Percentiles rank a stretch among this genome's conserved stretches.
These are phyloP conservation scores for Pristionchus arcanus DNA, from an alignment of 2,888 invertebrate species.

Conservation along the genomic window DNA sequence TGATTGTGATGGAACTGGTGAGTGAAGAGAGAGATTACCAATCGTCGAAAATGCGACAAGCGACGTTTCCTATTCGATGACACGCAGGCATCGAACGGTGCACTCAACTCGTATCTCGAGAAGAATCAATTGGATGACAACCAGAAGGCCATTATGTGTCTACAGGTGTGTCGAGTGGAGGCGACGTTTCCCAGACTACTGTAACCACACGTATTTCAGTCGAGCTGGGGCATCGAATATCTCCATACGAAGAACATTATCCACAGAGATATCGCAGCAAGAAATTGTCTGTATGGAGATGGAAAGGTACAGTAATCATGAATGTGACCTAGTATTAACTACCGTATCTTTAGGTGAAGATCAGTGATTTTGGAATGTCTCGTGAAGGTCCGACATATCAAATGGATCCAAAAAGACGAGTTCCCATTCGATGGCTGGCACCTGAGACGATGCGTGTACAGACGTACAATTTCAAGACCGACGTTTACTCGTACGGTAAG, in stretches of 20 bases:
- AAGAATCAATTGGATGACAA: conserved; percentile 62
- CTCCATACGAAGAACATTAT: conserved; percentile 55
- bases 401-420: conserved; percentile 58
- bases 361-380: conserved; percentile 61
- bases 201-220: conserved; percentile 6
- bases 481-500: conserved; percentile 49
- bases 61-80: conserved; percentile 14
- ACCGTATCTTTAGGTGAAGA: conserved; percentile 58
- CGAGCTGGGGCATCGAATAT: conserved; percentile 59
- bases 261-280: conserved; percentile 55
- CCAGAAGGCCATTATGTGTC: conserved; percentile 64
- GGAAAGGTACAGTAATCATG: conserved; percentile 47
- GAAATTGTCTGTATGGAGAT: conserved; percentile 55
- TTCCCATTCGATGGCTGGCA: conserved; percentile 57
- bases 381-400: conserved; percentile 60
- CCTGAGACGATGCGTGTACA: conserved; percentile 46
- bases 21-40: neutral
- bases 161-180: conserved; percentile 54
- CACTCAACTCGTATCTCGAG: conserved; percentile 65
- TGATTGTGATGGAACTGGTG: conserved; percentile 69
- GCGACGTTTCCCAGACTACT: neutral
- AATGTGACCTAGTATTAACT: neutral
- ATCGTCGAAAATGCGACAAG: neutral
- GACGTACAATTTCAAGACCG: conserved; percentile 42
- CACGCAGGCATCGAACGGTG: conserved; percentile 59